Base-by-base conservation (phyloP, 2,888 invertebrate species). In the Chrysodeixis includens region DNA sequence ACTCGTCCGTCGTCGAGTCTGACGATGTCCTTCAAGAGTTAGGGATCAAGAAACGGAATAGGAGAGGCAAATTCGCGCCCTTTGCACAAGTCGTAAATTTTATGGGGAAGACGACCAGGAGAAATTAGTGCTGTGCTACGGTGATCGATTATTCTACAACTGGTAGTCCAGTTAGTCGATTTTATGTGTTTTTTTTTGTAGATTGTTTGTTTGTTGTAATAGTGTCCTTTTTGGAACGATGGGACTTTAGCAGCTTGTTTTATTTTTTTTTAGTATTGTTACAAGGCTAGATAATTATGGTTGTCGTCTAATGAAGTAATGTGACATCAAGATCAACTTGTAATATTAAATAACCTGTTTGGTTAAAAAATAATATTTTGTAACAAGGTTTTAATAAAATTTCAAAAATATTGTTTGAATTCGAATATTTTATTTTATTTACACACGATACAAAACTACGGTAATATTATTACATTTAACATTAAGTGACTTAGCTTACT, bases 11-110 rank as follows among this genome's bases (percentile, higher is more conserved):
- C 1, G 88, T 80, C 0, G 93, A 93, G 56, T 92, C 93, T 0
- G 92, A 92, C 1, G 92, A 90, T 54, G 86, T 88, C 18, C 62
- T 90, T 30, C 90, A 90, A 62, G 90, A 91, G 49, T 61, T 91
- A 46, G 87, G 86, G 1, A 78, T 88, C 71, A 93, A 92, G 78
- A 92, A 91, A 69, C 81, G 90, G 20, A 81, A 76, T 26, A 83
- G 90, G 10, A 83, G 92, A n/a, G 90, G 90, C 0, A 93, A 91
- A 65, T 89, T 93, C 65, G 87, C 88, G 16, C 92, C 92, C 0
- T 90, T 93, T 22, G 87, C 91, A 1, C 93, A 94, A 70, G 93
- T 93, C 1, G 93, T 93, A 61, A 93, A 91, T 83, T 93, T 93
- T 82, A 93, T 94, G 93, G 93, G 93, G 9, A 93, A 92, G 71